Conservation (phyloP, 92 coral and sea anemone genomes). For the Actinernus sp. region DNA sequence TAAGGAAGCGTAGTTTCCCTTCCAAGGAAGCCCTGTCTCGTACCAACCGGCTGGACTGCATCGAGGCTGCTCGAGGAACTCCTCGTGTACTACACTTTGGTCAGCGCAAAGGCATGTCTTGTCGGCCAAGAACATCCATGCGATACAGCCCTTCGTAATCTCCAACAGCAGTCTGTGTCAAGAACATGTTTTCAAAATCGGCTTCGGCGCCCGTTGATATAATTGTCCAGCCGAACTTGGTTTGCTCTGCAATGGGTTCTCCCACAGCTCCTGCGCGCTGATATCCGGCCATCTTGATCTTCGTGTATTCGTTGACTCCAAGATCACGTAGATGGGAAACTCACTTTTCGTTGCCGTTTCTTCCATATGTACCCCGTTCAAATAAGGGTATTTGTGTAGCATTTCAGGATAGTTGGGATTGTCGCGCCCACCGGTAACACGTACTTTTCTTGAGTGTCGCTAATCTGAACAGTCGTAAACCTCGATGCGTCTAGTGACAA, state of each 20-base stretch:
- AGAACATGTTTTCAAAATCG: too few species aligned
- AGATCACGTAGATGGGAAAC: conserved; percentile 13
- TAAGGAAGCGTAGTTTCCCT: too few species aligned
- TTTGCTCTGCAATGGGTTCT: conserved; percentile 8
- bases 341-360: conserved; percentile 5
- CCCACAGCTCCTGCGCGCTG: too few species aligned
- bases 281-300: conserved; percentile 6
- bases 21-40: too few species aligned
- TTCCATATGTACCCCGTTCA: conserved; percentile 11
- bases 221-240: conserved; percentile 2
- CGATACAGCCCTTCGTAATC: conserved; percentile 43
- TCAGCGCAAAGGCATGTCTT: too few species aligned
- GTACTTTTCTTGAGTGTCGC: conserved; percentile 25
- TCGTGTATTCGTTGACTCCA: conserved; percentile 23
- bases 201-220: too few species aligned
- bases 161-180: conserved; percentile 23
- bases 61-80: too few species aligned
- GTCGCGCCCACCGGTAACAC: conserved; percentile 16
- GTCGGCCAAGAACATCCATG: neutral
- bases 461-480: conserved; percentile 36
- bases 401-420: conserved; percentile 20
- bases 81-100: conserved; percentile 10
- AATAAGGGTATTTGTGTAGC: conserved; percentile 8
- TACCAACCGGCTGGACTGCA: too few species aligned
- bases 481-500: too few species aligned